These are phyloP conservation scores for Typhlichthys eigenmanni DNA, from an alignment of 2,797 vertebrate genomes.

Conservation along the genomic window DNA sequence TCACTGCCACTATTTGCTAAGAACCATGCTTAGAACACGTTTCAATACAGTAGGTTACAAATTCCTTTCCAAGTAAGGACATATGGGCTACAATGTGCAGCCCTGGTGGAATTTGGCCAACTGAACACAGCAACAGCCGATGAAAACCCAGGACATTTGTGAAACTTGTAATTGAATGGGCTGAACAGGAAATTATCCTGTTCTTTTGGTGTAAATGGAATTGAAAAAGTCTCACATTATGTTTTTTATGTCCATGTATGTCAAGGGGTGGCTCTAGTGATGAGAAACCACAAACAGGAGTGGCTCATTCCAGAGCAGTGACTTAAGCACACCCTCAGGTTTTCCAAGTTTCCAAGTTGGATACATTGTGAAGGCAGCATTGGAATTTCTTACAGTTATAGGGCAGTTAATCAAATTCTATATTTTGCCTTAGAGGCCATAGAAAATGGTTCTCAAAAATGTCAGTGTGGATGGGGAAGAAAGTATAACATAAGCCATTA, in stretches of 20 bases:
- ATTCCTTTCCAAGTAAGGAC: slow-evolving; percentile 35
- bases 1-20: too few relatives aligned
- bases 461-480: slow-evolving; percentile 17
- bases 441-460: slow-evolving; percentile 14
- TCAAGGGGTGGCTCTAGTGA: slow-evolving; percentile 9
- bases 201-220: too few relatives aligned
- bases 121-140: too few relatives aligned
- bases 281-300: slow-evolving; percentile 41
- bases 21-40: neutral
- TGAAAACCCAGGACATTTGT: too few relatives aligned
- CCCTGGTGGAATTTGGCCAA: too few relatives aligned
- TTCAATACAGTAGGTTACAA: too few relatives aligned
- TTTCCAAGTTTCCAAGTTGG: slow-evolving; percentile 55
- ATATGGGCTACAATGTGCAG: slow-evolving; percentile 11
- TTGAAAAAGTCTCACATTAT: too few relatives aligned
- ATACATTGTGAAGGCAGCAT: slow-evolving; percentile 28
- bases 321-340: slow-evolving; percentile 62
- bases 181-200: too few relatives aligned
- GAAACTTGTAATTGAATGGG: too few relatives aligned
- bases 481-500: slow-evolving; percentile 8
- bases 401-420: slow-evolving; percentile 48
- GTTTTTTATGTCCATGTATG: too few relatives aligned
- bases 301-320: slow-evolving; percentile 73
- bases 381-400: slow-evolving; percentile 68
- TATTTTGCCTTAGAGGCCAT: slow-evolving; percentile 18